Evolutionary conservation across 2,113 vertebrate genomes (phyloP), one percentile per base, ranked within the genome.

Genomic region (Oxygymnocypris stewartii): DNA sequence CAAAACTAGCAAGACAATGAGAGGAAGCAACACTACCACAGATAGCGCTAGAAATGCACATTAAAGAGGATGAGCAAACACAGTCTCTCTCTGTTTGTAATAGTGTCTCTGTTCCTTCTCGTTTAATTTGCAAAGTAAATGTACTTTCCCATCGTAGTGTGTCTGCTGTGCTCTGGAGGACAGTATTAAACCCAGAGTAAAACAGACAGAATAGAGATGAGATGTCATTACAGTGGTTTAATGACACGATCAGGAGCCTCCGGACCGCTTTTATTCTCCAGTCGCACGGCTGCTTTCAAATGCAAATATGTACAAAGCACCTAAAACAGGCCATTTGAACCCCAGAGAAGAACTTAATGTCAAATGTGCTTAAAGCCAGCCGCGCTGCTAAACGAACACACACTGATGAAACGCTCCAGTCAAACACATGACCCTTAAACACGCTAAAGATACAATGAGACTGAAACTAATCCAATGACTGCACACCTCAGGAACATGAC

Each of bases 111-210:
- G 42, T 47, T 69, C 51, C 67, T 42, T 18, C 35, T 42, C 37
- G 16, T 78, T 75, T 84, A 57, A 78, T 78, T 78, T 57, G 13
- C 47, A 8, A 47, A 25, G 14, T 76, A 76, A 78, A 67, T 57
- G 51, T 78, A 20, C 13, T 74, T 54, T 74, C n/a, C 44, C 54
- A 40, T 49, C 65, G 67, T 40, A n/a, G 44, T 37, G 35, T 57
- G 31, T 42, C 35, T 13, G 79, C 18, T 25, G 47, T 71, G 31
- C 28, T 59, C 47, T 79, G 78, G 61, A 69, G 57, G 25, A 25
- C 44, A 85, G 47, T 37, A 69, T 79, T 85, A 79, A 69, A 85
- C 61, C 65, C 35, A 1, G 85, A 86, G 10, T 44, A 44, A 86
- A 80, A 57, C 59, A 73, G 57, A n/a, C 79, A 73, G 20, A 73